A percentile compares a stretch with the other conserved stretches of the same genome.
phyloP scores from a whole-genome alignment of 2,888 invertebrate genomes.

The Caenorhabditis doughertyi region DNA sequence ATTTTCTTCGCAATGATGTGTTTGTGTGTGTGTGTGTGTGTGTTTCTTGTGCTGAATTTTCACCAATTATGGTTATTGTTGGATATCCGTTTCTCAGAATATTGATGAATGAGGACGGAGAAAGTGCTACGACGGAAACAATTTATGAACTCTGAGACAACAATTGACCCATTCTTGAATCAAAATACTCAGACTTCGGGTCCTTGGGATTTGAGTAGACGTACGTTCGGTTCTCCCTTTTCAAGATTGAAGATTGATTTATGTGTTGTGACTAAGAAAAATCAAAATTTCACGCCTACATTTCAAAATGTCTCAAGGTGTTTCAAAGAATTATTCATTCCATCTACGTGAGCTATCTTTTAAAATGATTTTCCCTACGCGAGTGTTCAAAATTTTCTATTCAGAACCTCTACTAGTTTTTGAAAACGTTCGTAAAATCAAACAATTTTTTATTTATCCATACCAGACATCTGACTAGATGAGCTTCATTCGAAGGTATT shows the following conservation, averaged over 20 bases:
- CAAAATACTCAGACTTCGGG: no score
- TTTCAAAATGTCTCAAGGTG: constrained; percentile 9
- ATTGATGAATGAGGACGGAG: not conserved
- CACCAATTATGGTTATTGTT: constrained; percentile 7
- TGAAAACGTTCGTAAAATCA: no score
- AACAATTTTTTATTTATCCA: no score
- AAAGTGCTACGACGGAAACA: not conserved
- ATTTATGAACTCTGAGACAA: not conserved
- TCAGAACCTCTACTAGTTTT: no score
- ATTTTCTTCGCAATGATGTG: constrained; percentile 8
- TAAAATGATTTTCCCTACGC: not conserved
- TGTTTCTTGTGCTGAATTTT: not conserved
- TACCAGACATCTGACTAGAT: no score
- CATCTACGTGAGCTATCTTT: constrained; percentile 9
- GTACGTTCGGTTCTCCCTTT: no score
- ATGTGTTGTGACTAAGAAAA: no score
- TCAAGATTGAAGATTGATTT: no score
- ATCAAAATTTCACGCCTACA: not conserved
- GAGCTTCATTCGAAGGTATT: not conserved
- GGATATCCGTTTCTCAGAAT: not conserved
- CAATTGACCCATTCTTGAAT: not conserved
- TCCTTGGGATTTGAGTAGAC: no score
- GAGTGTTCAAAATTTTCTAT: not conserved
- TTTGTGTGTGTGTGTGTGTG: constrained; percentile 8
- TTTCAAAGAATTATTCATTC: constrained; percentile 16